phyloP scores from a whole-genome alignment of 2,797 vertebrate species.

The Notamacropus eugenii region DNA sequence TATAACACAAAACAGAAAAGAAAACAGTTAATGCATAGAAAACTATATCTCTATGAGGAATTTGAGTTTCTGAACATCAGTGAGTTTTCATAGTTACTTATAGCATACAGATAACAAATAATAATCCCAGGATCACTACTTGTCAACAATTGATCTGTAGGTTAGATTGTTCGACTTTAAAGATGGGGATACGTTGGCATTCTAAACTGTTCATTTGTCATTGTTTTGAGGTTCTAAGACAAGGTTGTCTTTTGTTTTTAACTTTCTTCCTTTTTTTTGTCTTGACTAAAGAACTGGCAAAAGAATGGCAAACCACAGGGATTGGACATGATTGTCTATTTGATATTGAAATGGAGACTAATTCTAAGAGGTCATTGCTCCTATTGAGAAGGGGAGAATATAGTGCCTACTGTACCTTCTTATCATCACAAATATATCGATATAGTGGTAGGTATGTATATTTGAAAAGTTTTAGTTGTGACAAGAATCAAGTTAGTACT shows the following conservation, averaged over 20 bases:
- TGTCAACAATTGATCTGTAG: background rate
- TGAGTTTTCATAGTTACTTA: background rate
- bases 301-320: background rate
- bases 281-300: background rate
- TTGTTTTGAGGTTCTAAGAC: background rate
- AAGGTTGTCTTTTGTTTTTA: background rate
- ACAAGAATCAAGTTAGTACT: background rate
- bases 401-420: background rate
- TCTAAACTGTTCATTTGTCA: background rate
- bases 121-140: background rate
- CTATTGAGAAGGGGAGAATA: background rate
- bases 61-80: background rate
- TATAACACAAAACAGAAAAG: background rate
- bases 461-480: background rate
- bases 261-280: background rate
- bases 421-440: background rate
- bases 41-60: background rate
- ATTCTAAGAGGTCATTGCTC: background rate
- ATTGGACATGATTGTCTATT: background rate
- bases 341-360: background rate
- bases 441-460: background rate
- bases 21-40: background rate
- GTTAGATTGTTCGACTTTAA: background rate
- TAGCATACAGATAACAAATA: background rate
- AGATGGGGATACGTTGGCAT: background rate